A percentile compares a stretch with the other conserved stretches of the same genome.
Evolutionary conservation across 2,797 vertebrate species (phyloP).

Genomic region (Muraenolepis orangiensis): DNA sequence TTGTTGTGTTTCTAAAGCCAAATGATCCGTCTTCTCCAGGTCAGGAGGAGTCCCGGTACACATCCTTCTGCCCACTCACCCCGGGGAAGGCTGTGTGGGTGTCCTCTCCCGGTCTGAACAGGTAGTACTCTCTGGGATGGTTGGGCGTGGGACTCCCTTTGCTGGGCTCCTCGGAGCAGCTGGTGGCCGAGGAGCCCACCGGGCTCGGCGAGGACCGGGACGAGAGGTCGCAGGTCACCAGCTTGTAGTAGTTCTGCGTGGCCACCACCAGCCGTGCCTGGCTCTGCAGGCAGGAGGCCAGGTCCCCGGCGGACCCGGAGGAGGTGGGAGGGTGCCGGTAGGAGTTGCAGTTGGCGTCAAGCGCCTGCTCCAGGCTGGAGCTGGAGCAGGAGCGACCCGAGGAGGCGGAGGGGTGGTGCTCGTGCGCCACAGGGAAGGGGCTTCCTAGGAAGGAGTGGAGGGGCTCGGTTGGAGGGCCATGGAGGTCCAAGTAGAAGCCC

Average conservation of each 20-base stretch:
- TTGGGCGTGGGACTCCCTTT: conserved; percentile 82
- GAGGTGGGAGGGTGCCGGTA: conserved; percentile 75
- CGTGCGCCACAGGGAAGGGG: conserved; percentile 63
- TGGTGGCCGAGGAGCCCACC: conserved; percentile 86
- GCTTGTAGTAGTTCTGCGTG: conserved; percentile 97
- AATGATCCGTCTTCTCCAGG: neutral
- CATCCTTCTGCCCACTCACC: neutral
- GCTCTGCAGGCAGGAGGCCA: conserved; percentile 90
- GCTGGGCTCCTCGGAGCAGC: conserved; percentile 91
- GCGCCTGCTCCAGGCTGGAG: conserved; percentile 70
- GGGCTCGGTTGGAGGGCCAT: conserved; percentile 86
- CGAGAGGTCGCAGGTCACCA: conserved; percentile 95
- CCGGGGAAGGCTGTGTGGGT: neutral
- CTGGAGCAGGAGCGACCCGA: conserved; percentile 68
- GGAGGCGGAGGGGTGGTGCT: conserved; percentile 68
- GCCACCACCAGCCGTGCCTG: conserved; percentile 90
- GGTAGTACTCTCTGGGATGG: conserved; percentile 91
- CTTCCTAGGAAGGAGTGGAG: conserved; percentile 49
- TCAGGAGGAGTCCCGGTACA: neutral
- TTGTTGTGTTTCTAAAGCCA: too few relatives aligned
- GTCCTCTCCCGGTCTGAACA: conserved; percentile 80
- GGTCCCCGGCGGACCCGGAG: conserved; percentile 74
- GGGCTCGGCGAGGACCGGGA: conserved; percentile 95
- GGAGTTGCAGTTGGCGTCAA: conserved; percentile 96
- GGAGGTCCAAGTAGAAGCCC: conserved; percentile 94